Evolutionary conservation across 2,888 invertebrate genomes (phyloP), one percentile per base, ranked within the genome.

Genomic region (Biston betularia): DNA sequence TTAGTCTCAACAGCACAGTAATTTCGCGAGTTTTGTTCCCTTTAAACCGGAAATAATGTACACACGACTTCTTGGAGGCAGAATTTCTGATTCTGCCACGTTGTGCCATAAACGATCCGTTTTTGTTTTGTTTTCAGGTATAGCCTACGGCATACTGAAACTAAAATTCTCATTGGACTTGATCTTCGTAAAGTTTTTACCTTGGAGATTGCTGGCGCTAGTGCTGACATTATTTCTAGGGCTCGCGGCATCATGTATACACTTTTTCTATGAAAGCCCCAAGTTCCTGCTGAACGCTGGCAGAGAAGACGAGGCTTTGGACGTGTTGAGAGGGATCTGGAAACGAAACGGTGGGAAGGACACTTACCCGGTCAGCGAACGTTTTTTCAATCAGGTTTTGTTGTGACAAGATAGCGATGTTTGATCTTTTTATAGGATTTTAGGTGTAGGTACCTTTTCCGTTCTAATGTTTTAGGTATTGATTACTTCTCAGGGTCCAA

Each of bases 221-320:
- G 71, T 92, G 0, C 82, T 92, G 60, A 86, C 95, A 12, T 35
- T 95, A 12, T 95, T 96, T 0, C 93, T 95, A 50, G 80, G 96
- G 0, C 72, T 95, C 0, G 94, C 95, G 42, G 94, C 94, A 0
- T 61, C 94, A 12, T 81, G 93, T 0, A 80, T 95, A 10, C 87
- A 92, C 46, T 89, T 94, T 55, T 92, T 95, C 68, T 94, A 95
- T 9, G 97, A 97, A 82, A 96, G 96, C 80, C 96, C 97, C 0
- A 96, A 96, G 82, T 97, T 95, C 79, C 84, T 96, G 5, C 93
- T 96, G 83, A 94, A 95, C 38, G 92, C 92, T 68, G 95, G 95
- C 6, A 87, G 88, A 24, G 94, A 94, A 65, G 88, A 91, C 2
- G 92, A 95, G 71, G 96, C 96, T 0, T 73, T 96, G 24, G 72